Evolutionary conservation across 2,888 invertebrate species (phyloP).

Genomic region (Dryobotodes eremita): DNA sequence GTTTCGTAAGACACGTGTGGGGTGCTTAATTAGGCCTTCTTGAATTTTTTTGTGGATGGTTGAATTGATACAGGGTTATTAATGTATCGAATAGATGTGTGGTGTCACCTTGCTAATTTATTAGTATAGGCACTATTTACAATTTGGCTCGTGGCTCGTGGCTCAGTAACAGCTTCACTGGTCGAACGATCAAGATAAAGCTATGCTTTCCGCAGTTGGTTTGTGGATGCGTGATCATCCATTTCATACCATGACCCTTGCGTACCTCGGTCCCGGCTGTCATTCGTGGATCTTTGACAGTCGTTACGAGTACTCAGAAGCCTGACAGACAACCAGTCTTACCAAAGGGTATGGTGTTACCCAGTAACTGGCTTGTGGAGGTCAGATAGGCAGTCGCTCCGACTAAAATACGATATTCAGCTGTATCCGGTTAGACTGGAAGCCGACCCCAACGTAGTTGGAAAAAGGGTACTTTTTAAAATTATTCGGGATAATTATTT

Average conservation of each 20-base stretch:
- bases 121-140: not conserved
- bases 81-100: not conserved
- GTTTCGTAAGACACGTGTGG: constrained; percentile 24
- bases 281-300: not conserved
- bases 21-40: not conserved
- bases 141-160: not conserved
- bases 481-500: not conserved
- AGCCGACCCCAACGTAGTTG: not conserved
- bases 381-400: not conserved
- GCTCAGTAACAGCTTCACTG: not conserved
- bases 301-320: not conserved
- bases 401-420: not conserved
- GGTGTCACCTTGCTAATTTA: constrained; percentile 2
- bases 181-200: not conserved
- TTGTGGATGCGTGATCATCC: not conserved
- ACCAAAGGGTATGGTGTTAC: not conserved
- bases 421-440: not conserved
- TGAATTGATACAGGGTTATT: not conserved
- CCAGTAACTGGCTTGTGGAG: too few species aligned
- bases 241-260: not conserved
- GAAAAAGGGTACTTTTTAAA: too few species aligned
- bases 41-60: not conserved
- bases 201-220: not conserved
- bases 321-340: not conserved
- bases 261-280: not conserved